Percentiles rank a stretch among this genome's conserved stretches.
phyloP scores from a whole-genome alignment of 2,113 vertebrate genomes.

The Collichthys lucidus region DNA sequence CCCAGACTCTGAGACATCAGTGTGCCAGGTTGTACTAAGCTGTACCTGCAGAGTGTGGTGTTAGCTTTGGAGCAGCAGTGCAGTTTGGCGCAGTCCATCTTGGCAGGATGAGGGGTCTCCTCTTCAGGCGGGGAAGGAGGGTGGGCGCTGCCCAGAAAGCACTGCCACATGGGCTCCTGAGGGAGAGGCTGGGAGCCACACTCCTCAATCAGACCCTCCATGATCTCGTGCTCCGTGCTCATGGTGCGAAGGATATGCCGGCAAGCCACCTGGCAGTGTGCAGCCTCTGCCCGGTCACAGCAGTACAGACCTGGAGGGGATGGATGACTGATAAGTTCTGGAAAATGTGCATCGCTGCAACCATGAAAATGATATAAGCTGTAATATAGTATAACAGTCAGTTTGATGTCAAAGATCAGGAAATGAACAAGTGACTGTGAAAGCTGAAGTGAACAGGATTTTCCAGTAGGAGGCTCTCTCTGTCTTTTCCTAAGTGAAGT shows the following conservation, averaged over 20 bases:
- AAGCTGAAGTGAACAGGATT: neutral
- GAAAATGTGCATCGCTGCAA: neutral
- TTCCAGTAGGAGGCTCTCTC: slow-evolving; percentile 14
- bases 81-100: slow-evolving; percentile 96
- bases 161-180: slow-evolving; percentile 98
- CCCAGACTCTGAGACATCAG: neutral
- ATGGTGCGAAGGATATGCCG: slow-evolving; percentile 94
- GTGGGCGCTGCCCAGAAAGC: slow-evolving; percentile 93
- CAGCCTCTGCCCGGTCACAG: slow-evolving; percentile 94
- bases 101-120: slow-evolving; percentile 91
- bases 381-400: neutral
- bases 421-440: neutral
- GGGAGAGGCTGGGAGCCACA: slow-evolving; percentile 95
- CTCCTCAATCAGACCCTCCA: slow-evolving; percentile 94
- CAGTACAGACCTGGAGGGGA: slow-evolving; percentile 91
- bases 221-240: slow-evolving; percentile 98
- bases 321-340: neutral
- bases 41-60: slow-evolving; percentile 93
- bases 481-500: neutral
- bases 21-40: neutral
- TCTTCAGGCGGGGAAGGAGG: slow-evolving; percentile 89
- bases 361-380: neutral
- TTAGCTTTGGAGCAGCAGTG: slow-evolving; percentile 99
- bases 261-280: slow-evolving; percentile 93
- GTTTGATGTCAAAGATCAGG: neutral